phyloP scores from a whole-genome alignment of 2,113 vertebrate genomes.

The Piaya cayana region DNA sequence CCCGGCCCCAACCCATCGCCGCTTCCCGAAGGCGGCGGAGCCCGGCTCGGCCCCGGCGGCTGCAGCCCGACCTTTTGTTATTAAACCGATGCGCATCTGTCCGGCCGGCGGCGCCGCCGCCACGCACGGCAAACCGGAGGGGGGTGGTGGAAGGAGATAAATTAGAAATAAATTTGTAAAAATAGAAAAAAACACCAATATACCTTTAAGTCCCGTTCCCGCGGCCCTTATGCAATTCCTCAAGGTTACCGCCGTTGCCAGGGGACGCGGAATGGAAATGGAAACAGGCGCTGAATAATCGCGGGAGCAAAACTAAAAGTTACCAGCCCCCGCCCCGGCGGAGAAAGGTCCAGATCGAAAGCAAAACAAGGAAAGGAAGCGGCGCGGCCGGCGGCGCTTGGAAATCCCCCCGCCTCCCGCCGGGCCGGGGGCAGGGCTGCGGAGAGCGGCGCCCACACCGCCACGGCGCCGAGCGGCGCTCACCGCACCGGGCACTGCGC shows the following conservation, averaged over 20 bases:
- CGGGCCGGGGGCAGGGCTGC: slow-evolving; percentile 10
- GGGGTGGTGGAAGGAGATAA: no score
- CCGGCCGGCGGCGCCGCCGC: no score
- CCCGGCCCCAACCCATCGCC: background rate
- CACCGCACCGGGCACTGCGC: background rate
- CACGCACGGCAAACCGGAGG: no score
- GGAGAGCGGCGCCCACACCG: slow-evolving; percentile 25
- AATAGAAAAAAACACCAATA: background rate
- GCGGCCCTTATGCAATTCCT: slow-evolving; percentile 73
- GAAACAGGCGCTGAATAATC: slow-evolving; percentile 77
- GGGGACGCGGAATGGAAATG: slow-evolving; percentile 71
- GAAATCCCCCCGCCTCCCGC: slow-evolving; percentile 81
- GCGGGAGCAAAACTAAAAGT: slow-evolving; percentile 82
- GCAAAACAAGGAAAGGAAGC: slow-evolving; percentile 94
- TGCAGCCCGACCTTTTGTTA: slow-evolving; percentile 55
- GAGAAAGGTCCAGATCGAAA: slow-evolving; percentile 89
- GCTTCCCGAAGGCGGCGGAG: background rate
- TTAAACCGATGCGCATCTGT: no score
- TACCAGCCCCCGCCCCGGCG: slow-evolving; percentile 76
- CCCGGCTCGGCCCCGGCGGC: background rate
- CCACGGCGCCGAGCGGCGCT: background rate
- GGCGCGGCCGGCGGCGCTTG: slow-evolving; percentile 77
- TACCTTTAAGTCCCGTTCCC: slow-evolving; percentile 69
- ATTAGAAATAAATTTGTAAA: background rate
- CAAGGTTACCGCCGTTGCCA: slow-evolving; percentile 76